Base-by-base conservation (phyloP, 2,888 invertebrate species). In the Drosophila barbarae region DNA sequence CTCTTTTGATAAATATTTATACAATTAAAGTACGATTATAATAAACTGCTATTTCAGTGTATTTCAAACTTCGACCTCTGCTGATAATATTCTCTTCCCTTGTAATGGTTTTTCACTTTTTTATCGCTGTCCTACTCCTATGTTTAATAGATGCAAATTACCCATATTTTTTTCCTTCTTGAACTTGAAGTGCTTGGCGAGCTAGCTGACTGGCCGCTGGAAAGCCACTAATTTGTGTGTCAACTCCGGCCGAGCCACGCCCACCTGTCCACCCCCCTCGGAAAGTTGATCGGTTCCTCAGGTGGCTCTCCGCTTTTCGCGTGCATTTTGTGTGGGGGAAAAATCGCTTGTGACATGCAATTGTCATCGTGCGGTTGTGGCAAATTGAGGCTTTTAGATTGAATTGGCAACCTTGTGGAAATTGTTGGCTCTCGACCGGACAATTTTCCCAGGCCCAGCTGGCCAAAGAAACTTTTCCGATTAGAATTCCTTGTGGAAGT, bases 151-250 rank as follows among this genome's bases (percentile, higher is more conserved):
- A 58, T 49, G 68, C 47, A 57, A 66, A 67, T 67, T 67, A 59
- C 36, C 26, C 32, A 42, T 34, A 26, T 21, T 18, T 30, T 34
- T 49, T 34, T 35, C 52, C 46, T 55, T 41, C 70, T 60, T 84
- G 79, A 80, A 80, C 85, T 84, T 80, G 79, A 82, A 80, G 68
- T 84, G 79, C 63, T 66, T 13, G 15, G 18, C 21, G 21, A 21
- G 23, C 23, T 23, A 4, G 23, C 4, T 23, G 23, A 4, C 23
- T 23, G 23, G 39, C 39, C 39, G 36, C 46, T 39, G 59, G 47
- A 51, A 67, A 83, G 59, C 74, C 69, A 76, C 83, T 80, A 80
- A 80, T 80, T 80, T 80, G 72, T 79, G 74, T 83, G 85, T 80
- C 85, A 82, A 82, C 73, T 70, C 52, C 42, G 59, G 46, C 51